Percentiles rank a stretch among this genome's conserved stretches.
These are phyloP conservation scores for Phasia obesa DNA, from an alignment of 2,888 invertebrate genomes.

Conservation along the genomic window DNA sequence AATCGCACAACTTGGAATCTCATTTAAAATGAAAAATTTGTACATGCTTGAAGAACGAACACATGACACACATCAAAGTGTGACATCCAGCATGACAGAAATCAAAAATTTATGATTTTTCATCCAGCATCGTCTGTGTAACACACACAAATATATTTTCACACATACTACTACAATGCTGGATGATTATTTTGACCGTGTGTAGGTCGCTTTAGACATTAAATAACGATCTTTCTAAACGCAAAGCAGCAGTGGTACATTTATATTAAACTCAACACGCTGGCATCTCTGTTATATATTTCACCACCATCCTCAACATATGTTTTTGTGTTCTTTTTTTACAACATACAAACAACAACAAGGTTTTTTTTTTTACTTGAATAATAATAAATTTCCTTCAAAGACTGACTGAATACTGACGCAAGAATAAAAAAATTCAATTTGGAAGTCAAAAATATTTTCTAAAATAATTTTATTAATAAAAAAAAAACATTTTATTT, in stretches of 20 bases:
- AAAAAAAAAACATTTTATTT: too few species aligned
- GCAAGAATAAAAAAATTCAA: constrained; percentile 33
- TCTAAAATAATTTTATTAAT: constrained; percentile 22
- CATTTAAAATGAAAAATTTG: too few species aligned
- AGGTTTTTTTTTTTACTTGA: constrained; percentile 12
- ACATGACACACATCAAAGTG: too few species aligned
- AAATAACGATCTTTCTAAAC: background rate
- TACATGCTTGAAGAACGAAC: too few species aligned
- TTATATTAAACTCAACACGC: background rate
- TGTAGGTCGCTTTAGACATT: too few species aligned
- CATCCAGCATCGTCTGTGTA: too few species aligned
- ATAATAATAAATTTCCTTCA: background rate
- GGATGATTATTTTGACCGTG: too few species aligned
- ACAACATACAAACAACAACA: background rate
- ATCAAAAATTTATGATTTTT: too few species aligned
- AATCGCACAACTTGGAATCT: too few species aligned
- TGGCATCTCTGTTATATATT: constrained; percentile 39
- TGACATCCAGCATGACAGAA: too few species aligned
- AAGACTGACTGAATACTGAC: constrained; percentile 39
- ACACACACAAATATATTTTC: too few species aligned
- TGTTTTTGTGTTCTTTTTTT: constrained; percentile 51
- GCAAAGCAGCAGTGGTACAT: background rate
- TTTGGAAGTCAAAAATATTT: constrained; percentile 19
- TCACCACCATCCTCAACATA: constrained; percentile 9
- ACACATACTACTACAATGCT: too few species aligned